Conservation (phyloP, 2,113 vertebrate species). For the Hystrix cristata region DNA sequence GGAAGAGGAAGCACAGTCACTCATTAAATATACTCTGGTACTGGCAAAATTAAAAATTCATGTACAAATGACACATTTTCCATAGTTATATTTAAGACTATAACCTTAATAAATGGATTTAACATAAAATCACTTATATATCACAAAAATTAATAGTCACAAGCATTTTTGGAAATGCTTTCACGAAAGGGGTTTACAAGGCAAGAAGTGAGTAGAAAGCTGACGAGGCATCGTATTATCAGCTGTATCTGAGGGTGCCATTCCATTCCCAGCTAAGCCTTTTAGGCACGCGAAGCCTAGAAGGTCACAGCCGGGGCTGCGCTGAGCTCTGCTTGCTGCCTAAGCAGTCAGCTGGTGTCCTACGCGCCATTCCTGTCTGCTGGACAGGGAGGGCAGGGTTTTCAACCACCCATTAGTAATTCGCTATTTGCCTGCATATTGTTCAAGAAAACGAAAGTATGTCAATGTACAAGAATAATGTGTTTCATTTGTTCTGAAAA, state of each 20-base stretch:
- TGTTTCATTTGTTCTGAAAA: slow-evolving; percentile 57
- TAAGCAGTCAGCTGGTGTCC: background rate
- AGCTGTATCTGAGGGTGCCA: background rate
- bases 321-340: background rate
- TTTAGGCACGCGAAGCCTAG: background rate
- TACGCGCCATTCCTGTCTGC: slow-evolving; percentile 28
- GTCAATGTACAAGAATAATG: slow-evolving; percentile 62
- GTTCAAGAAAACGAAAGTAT: slow-evolving; percentile 65
- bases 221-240: background rate
- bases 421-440: background rate
- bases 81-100: slow-evolving; percentile 22
- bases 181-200: slow-evolving; percentile 9
- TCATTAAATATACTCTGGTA: slow-evolving; percentile 10
- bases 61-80: background rate
- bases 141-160: slow-evolving; percentile 51
- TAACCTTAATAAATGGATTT: slow-evolving; percentile 38
- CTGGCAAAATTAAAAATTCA: background rate
- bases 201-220: slow-evolving; percentile 13
- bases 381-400: background rate
- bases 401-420: slow-evolving; percentile 43
- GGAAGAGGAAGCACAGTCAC: background rate
- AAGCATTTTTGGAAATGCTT: slow-evolving; percentile 50
- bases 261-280: slow-evolving; percentile 37
- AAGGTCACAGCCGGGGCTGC: background rate
- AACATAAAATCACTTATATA: slow-evolving; percentile 44